These are phyloP conservation scores for Eupithecia subfuscata DNA, from an alignment of 2,888 invertebrate genomes.

Conservation along the genomic window DNA sequence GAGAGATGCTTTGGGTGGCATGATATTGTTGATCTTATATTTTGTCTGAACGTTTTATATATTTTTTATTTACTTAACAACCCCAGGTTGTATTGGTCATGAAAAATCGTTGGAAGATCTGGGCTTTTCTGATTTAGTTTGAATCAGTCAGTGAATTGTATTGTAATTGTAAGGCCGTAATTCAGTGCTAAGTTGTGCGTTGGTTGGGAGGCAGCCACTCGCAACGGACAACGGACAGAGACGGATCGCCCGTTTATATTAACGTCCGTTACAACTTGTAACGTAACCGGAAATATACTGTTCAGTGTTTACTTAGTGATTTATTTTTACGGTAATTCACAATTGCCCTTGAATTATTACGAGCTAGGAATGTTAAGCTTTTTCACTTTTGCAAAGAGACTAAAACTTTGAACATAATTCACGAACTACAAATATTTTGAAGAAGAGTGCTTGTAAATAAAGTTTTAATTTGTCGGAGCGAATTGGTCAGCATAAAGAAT, in stretches of 20 bases:
- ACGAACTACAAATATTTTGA: neutral
- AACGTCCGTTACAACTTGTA: conserved; percentile 42
- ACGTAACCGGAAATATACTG: neutral
- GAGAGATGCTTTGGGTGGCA: neutral
- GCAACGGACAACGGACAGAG: conserved; percentile 46
- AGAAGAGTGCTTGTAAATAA: neutral
- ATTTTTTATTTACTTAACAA: neutral
- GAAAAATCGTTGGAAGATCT: neutral
- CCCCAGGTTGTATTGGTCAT: neutral
- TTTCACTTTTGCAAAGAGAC: neutral
- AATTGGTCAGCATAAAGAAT: neutral
- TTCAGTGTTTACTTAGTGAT: neutral
- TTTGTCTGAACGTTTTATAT: neutral
- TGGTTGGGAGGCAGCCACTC: conserved; percentile 20
- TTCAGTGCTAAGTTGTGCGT: neutral
- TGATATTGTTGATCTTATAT: neutral
- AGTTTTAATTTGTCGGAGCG: neutral
- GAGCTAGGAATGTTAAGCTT: neutral
- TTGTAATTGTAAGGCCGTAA: neutral
- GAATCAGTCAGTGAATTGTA: neutral
- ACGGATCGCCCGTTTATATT: conserved; percentile 50
- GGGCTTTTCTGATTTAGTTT: neutral
- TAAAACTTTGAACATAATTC: neutral
- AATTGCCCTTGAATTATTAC: neutral
- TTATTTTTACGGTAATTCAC: neutral